A percentile compares a stretch with the other conserved stretches of the same genome.
These are phyloP conservation scores for Potamilus streckersoni DNA, from an alignment of 1,140 invertebrate genomes.

Conservation along the genomic window DNA sequence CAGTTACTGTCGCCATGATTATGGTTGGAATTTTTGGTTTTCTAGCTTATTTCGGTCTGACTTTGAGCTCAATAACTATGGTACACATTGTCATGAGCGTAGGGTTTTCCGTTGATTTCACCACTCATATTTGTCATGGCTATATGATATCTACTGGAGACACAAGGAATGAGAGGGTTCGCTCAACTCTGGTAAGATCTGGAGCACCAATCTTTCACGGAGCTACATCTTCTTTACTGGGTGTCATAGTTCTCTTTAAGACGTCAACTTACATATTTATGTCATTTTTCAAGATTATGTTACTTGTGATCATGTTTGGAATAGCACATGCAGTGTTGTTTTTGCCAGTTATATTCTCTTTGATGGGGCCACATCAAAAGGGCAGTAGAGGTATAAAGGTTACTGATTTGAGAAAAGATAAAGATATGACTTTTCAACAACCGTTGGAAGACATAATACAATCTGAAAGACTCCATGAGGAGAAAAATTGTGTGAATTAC, in stretches of 20 bases:
- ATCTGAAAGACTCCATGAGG: too few species aligned
- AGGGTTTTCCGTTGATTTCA: conserved; percentile 97
- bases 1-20: conserved; percentile 96
- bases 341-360: conserved; percentile 89
- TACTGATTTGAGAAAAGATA: too few species aligned
- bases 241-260: conserved; percentile 86
- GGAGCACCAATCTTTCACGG: conserved; percentile 96
- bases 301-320: conserved; percentile 94
- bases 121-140: conserved; percentile 96
- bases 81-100: conserved; percentile 99
- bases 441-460: too few species aligned
- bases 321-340: conserved; percentile 93
- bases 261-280: conserved; percentile 96
- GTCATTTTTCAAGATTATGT: conserved; percentile 98
- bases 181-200: conserved; percentile 86
- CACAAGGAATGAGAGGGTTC: conserved; percentile 76
- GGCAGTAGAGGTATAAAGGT: too few species aligned
- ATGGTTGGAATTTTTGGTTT: conserved; percentile 95
- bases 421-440: too few species aligned
- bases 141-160: conserved; percentile 84
- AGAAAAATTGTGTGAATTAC: too few species aligned
- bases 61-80: conserved; percentile 97
- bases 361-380: conserved; percentile 34
- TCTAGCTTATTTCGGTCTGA: conserved; percentile 95
- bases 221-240: conserved; percentile 93